Percentiles rank a stretch among this genome's conserved stretches.
phyloP scores from a whole-genome alignment of 2,888 invertebrate genomes.

The Eurytoma californica region DNA sequence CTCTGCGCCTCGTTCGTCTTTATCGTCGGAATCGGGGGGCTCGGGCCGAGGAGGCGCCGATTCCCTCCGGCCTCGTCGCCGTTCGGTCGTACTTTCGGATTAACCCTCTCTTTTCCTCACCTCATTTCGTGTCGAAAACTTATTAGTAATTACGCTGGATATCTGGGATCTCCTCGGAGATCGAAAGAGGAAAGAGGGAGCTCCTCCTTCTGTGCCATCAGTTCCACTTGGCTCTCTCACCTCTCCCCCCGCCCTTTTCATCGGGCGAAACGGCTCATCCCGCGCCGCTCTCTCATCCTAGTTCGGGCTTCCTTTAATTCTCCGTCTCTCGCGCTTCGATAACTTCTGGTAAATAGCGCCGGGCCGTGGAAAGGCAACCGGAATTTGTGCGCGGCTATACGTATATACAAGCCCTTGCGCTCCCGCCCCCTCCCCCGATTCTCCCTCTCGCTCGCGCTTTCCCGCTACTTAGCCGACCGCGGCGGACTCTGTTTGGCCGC shows the following conservation, averaged over 20 bases:
- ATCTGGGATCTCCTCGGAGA: slow-evolving; percentile 66
- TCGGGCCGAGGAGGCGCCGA: slow-evolving; percentile 11
- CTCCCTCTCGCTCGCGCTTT: slow-evolving; percentile 8
- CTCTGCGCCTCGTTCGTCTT: slow-evolving; percentile 47
- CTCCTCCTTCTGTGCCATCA: slow-evolving; percentile 52
- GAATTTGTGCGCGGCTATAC: slow-evolving; percentile 41
- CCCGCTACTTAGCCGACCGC: slow-evolving; percentile 15
- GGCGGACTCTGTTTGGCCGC: slow-evolving; percentile 28
- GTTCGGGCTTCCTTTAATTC: slow-evolving; percentile 65
- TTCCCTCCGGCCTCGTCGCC: slow-evolving; percentile 48
- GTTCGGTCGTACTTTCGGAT: slow-evolving; percentile 74
- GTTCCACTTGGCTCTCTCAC: slow-evolving; percentile 54
- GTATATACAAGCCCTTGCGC: slow-evolving; percentile 15
- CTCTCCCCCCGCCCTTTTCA: slow-evolving; percentile 20
- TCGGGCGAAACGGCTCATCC: slow-evolving; percentile 15
- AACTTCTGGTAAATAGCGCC: slow-evolving; percentile 67
- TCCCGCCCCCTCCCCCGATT: slow-evolving; percentile 3
- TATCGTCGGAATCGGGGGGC: slow-evolving; percentile 50
- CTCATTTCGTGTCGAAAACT: slow-evolving; percentile 75
- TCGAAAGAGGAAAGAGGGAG: slow-evolving; percentile 65
- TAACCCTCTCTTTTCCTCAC: slow-evolving; percentile 75
- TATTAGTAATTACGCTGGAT: slow-evolving; percentile 75
- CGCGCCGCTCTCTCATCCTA: slow-evolving; percentile 56
- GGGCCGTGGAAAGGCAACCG: slow-evolving; percentile 60
- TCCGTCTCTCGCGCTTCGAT: slow-evolving; percentile 66